Evolutionary conservation across 2,888 invertebrate species (phyloP), one percentile per base, ranked within the genome.

Genomic region (Ephialtes manifestator): DNA sequence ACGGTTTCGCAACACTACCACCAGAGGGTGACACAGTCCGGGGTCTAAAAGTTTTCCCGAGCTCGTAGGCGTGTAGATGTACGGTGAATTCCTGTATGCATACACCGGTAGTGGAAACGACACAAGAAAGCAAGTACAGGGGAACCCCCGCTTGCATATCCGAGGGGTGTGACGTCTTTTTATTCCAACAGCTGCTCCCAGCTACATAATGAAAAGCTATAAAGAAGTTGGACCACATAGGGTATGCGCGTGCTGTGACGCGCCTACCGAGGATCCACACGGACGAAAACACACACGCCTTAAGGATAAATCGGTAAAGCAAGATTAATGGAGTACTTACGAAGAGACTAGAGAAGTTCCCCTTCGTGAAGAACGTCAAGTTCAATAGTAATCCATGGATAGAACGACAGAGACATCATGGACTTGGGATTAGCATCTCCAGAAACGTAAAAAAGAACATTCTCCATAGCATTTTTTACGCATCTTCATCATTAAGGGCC

Each of bases 181-280:
- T 89, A 89, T 88, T 87, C 88, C 86, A 87, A 88, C 90, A 90
- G 90, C 89, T 90, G 88, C 87, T 87, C 83, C 88, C 84, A 81
- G 86, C 87, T 88, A 89, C 89, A 91, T 91, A 91, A 90, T 90
- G 88, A 90, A 90, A 90, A 89, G 90, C 90, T 87, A 90, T 91
- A 90, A 90, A 91, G 91, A 91, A 90, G 90, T 89, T 88, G 89
- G 90, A 90, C 91, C 91, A 89, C 91, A 90, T 88, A 88, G 89
- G 88, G 89, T 86, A 88, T 87, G 89, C 90, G 90, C 92, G 92
- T 92, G 92, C 90, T 88, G 86, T 86, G 89, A 88, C 89, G 89
- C 90, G 89, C 89, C 90, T 91, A 89, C 89, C 87, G 86, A 87
- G 90, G 90, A 90, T 90, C 89, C 72, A 58, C 77, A 71, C 35